phyloP scores from a whole-genome alignment of 2,797 vertebrate species.

The Paguma larvata region DNA sequence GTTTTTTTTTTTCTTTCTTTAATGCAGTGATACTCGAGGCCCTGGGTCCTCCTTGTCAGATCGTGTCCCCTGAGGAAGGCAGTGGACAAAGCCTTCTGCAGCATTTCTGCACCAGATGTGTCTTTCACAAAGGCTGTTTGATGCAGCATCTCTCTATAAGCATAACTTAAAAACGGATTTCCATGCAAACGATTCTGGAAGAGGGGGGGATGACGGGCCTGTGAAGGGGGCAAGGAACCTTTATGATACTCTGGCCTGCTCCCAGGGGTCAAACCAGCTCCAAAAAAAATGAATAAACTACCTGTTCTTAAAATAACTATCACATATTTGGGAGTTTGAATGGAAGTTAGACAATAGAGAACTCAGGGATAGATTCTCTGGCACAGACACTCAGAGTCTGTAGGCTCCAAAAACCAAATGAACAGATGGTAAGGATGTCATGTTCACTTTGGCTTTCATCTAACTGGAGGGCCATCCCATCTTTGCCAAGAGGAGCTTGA shows the following conservation, averaged over 20 bases:
- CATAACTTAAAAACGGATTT: not conserved
- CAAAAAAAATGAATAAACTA: not conserved
- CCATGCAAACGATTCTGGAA: not conserved
- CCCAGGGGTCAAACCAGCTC: not conserved
- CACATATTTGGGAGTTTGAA: not conserved
- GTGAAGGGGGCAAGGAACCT: rapidly evolving
- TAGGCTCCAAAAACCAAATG: not conserved
- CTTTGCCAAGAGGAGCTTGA: not conserved
- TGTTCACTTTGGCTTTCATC: not conserved
- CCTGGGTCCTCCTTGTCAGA: too few relatives aligned
- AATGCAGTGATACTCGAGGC: not conserved
- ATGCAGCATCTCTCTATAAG: not conserved
- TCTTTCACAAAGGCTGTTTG: not conserved
- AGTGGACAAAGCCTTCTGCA: rapidly evolving
- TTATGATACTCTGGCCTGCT: not conserved
- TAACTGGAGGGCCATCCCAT: not conserved
- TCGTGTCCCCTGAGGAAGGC: not conserved
- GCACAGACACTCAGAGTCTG: not conserved
- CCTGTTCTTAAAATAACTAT: not conserved
- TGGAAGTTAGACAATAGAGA: not conserved
- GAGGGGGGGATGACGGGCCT: rapidly evolving
- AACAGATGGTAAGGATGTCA: not conserved
- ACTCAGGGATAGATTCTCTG: not conserved
- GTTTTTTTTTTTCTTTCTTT: not conserved
- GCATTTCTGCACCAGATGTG: not conserved